Conservation (phyloP, 2,113 vertebrate genomes). For the Neolamprologus longior region DNA sequence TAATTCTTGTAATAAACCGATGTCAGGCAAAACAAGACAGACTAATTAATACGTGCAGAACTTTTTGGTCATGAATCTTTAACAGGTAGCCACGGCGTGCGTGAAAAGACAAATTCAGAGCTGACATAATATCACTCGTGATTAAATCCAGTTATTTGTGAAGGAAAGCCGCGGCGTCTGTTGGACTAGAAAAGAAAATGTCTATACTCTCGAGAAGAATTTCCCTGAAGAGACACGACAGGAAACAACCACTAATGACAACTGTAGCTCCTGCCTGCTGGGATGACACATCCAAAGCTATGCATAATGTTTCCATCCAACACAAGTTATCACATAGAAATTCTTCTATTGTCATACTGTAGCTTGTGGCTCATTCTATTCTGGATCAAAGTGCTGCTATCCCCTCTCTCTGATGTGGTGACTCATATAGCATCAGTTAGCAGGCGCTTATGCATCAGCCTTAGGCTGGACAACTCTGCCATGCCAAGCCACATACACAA, state of each 20-base stretch:
- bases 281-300: slow-evolving; percentile 24
- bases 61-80: not conserved
- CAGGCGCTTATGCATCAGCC: slow-evolving; percentile 25
- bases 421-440: slow-evolving; percentile 35
- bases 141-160: not conserved
- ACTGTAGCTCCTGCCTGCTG: slow-evolving; percentile 37
- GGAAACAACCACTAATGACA: slow-evolving; percentile 44
- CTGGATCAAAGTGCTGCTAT: slow-evolving; percentile 25
- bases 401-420: not conserved
- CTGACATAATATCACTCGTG: not conserved
- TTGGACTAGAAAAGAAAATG: not conserved
- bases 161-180: not conserved
- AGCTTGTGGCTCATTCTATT: slow-evolving; percentile 41
- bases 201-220: not conserved
- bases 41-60: not conserved
- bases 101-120: not conserved
- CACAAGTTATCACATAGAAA: slow-evolving; percentile 16
- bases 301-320: slow-evolving; percentile 8
- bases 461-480: slow-evolving; percentile 18
- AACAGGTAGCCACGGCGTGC: not conserved
- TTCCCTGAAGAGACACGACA: slow-evolving; percentile 36
- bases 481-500: not conserved
- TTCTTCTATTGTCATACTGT: slow-evolving; percentile 6
- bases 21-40: not conserved
- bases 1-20: not conserved